These are phyloP conservation scores for Acromyrmex heyeri DNA, from an alignment of 1,140 invertebrate genomes.

Conservation along the genomic window DNA sequence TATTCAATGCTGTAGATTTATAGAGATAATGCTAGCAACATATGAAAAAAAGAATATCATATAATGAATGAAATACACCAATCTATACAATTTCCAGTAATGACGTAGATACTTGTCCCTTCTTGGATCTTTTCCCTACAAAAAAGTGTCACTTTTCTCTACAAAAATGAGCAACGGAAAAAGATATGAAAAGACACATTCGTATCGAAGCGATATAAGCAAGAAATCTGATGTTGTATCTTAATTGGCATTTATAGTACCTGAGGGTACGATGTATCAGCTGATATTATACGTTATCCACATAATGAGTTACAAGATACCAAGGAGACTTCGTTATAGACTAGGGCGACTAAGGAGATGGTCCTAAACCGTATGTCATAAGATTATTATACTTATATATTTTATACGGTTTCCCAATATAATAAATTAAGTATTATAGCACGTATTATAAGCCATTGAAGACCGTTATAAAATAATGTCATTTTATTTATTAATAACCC, in stretches of 20 bases:
- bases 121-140: too few species aligned
- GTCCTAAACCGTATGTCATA: background rate
- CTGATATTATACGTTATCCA: slow-evolving; percentile 48
- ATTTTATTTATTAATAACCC: background rate
- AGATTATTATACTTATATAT: slow-evolving; percentile 2
- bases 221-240: slow-evolving; percentile 73
- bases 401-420: background rate
- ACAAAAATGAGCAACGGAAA: background rate
- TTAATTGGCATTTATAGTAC: slow-evolving; percentile 78
- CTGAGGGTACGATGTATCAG: slow-evolving; percentile 67
- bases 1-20: background rate
- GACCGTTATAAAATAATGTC: background rate
- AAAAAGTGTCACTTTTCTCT: background rate
- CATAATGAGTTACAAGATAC: slow-evolving; percentile 73
- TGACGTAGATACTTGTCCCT: background rate
- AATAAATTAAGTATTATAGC: background rate
- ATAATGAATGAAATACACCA: background rate
- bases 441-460: background rate
- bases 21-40: background rate
- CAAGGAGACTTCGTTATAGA: slow-evolving; percentile 42
- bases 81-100: slow-evolving; percentile 21
- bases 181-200: slow-evolving; percentile 6
- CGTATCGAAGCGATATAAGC: slow-evolving; percentile 37
- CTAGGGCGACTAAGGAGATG: background rate
- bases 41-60: background rate